Conservation (phyloP, 2,888 invertebrate genomes). For the Stenolophus ochropezus region DNA sequence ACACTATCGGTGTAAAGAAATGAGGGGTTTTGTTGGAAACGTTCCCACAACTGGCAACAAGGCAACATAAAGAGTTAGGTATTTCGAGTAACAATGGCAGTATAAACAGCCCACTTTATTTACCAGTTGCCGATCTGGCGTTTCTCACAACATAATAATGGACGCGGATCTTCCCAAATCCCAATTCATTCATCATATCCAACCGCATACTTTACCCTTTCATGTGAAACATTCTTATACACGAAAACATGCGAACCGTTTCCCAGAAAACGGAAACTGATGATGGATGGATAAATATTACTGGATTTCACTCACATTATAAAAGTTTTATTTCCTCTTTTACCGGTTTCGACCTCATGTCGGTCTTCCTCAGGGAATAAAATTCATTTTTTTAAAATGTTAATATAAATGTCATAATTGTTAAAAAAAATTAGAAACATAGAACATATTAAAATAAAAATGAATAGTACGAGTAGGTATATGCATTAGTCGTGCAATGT, state of each 20-base stretch:
- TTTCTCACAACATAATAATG: slow-evolving; percentile 46
- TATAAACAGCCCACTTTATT: slow-evolving; percentile 39
- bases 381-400: no score
- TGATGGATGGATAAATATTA: no score
- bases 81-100: slow-evolving; percentile 12
- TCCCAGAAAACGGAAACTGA: neutral
- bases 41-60: slow-evolving; percentile 33
- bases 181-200: slow-evolving; percentile 30
- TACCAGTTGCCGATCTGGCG: slow-evolving; percentile 36
- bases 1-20: neutral
- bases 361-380: no score
- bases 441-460: no score
- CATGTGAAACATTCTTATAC: slow-evolving; percentile 10
- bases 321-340: no score
- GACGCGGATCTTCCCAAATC: slow-evolving; percentile 23
- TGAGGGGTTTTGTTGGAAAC: neutral
- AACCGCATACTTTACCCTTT: slow-evolving; percentile 43
- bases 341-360: no score
- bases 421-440: no score
- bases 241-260: neutral
- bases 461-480: no score
- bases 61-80: slow-evolving; percentile 40
- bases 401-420: no score
- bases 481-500: no score
- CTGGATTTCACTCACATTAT: no score